Base-by-base conservation (phyloP, 2,113 vertebrate species). In the Motacilla alba region DNA sequence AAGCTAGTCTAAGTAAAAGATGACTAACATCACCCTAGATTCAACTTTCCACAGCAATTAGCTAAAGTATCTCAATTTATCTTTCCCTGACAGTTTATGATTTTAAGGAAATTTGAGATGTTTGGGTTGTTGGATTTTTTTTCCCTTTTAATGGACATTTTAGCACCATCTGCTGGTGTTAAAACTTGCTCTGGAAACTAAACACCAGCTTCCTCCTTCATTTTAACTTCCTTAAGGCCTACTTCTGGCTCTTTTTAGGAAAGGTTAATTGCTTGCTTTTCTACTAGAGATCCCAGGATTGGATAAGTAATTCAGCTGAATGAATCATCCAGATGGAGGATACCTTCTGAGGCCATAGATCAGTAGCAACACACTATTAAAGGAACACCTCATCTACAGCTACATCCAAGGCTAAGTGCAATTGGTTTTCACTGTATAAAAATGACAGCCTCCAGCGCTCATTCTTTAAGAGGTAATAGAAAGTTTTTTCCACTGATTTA, bases 141-240 rank as follows among this genome's bases (percentile, higher is more conserved):
- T 95, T 97, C 92, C 90, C 87, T 91, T 92, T 92, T 95, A 97
- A 96, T 96, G 96, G 96, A 98, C 98, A 98, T 98, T 98, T 98
- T 98, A 98, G 98, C 98, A 97, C 99, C 99, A 99, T 98, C 99
- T 99, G 98, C 98, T 98, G 98, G 98, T 96, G 92, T 96, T 96
- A 96, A 97, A 97, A 97, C 95, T 97, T 96, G 81, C 87, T 97
- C 91, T 95, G 89, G 85, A 94, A 96, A 97, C 93, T 85, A 75
- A 96, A 95, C 63, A 74, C 66, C 69, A 94, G 87, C 89, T 89
- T 94, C 88, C 68, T 94, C 75, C 85, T 90, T 95, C 83, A 74
- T 83, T 96, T 97, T 64, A 46, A 94, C 92, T 83, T 86, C 93
- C 75, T 94, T 47, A 82, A 92, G 89, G 64, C 37, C 76, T 90